phyloP scores from a whole-genome alignment of 2,113 vertebrate genomes.

The Campylorhamphus procurvoides region DNA sequence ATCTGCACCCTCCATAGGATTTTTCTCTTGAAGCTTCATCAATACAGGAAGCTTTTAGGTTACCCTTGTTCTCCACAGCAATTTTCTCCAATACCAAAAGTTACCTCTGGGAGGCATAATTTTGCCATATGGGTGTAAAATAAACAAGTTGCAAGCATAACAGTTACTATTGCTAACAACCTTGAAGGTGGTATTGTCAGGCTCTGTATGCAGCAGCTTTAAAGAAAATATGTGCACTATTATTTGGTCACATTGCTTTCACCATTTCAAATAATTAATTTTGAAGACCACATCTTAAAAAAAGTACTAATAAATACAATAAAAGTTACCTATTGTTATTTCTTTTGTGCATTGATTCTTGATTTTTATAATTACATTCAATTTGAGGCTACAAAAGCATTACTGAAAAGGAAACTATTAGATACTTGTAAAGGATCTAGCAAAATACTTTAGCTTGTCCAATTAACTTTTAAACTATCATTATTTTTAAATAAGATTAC shows the following conservation, averaged over 20 bases:
- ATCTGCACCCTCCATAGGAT: background rate
- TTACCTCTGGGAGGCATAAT: constrained; percentile 53
- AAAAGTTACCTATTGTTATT: background rate
- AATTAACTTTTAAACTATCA: constrained; percentile 37
- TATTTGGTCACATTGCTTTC: background rate
- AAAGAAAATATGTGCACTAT: background rate
- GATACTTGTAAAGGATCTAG: constrained; percentile 5
- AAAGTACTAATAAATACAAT: background rate
- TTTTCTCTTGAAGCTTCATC: background rate
- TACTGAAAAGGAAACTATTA: constrained; percentile 18
- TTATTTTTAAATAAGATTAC: constrained; percentile 54
- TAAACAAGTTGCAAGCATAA: background rate
- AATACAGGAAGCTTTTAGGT: background rate
- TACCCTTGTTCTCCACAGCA: background rate
- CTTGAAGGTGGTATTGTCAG: background rate
- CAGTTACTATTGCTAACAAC: background rate
- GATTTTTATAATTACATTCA: constrained; percentile 26
- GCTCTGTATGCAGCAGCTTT: background rate
- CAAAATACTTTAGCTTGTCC: background rate
- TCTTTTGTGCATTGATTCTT: constrained; percentile 1
- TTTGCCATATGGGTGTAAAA: constrained; percentile 16
- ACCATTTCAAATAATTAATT: background rate
- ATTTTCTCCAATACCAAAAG: background rate
- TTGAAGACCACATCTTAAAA: background rate
- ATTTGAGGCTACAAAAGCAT: constrained; percentile 16